Evolutionary conservation across 2,113 vertebrate species (phyloP), one percentile per base, ranked within the genome.

Genomic region (Pelecanoides urinatrix): DNA sequence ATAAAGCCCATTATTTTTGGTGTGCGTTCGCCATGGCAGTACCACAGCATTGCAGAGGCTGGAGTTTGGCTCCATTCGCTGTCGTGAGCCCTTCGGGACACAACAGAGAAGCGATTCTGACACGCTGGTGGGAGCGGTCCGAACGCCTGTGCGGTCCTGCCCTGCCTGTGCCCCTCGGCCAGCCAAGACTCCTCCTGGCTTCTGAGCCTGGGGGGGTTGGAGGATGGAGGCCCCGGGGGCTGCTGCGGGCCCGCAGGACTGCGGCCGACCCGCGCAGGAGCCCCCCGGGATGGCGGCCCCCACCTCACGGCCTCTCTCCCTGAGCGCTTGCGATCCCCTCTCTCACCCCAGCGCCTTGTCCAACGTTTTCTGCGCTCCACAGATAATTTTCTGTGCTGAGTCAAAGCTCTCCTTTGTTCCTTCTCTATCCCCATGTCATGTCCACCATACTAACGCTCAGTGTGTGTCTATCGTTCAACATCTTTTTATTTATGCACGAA

Each of bases 141-240:
- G 0, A 8, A 5, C 1, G 2, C 12, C 25, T 2, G 15, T 17
- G 30, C 3, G 1, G 40, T 20, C 36, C 58, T 63, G 42, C 34
- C 26, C 56, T 14, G 34, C 30, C 56, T 29, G 2, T 22, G 20
- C 40, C 26, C 16, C 40, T 49, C 1, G 0, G 13, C 0, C 10
- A 63, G 25, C n/a, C 58, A 45, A 2, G 7, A 2, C 11, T 32
- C 25, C 32, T 44, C n/a, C 81, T 50, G 32, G 9, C 5, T 32
- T 30, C 86, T 30, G 53, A 32, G 36, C 82, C 42, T 21, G 25
- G 21, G 14, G 21, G 1, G 25, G 25, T 10, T 26, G 56, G 4
- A 12, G 42, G 44, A 11, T 16, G 42, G 50, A 61, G 30, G 56
- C n/a, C 55, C 3, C 2, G 10, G 23, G 29, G 32, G 13, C 32